Base-by-base conservation (phyloP, 2,797 vertebrate species). In the Pipistrellus kuhlii region DNA sequence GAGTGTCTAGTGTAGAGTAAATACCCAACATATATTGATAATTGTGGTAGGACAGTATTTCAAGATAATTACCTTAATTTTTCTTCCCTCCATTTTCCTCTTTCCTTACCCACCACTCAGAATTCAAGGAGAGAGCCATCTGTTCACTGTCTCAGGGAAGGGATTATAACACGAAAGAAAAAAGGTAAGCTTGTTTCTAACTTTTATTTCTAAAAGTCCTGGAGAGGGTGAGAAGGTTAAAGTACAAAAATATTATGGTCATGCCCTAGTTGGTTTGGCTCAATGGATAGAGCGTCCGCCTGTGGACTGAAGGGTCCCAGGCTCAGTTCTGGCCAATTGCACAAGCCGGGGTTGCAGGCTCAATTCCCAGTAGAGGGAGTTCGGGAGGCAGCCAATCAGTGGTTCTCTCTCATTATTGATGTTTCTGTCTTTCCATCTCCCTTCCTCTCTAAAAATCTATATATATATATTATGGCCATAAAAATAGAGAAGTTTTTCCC, bases 201-300 rank as follows among this genome's bases (percentile, higher is more conserved):
- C 35, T 90, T 84, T 81, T 89, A 77, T 91, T 94, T 88, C 69
- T 55, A 59, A 59, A 66, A 94, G 88, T 83, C 48, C 41, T 59
- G n/a, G 38, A 85, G 38, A 91, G 55, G 30, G 21, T 66, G 38
- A 77, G 21, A 95, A 51, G 38, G 59, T 17, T 38, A 13, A 91
- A 84, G 72, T 41, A 85, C 15, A 80, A 82, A 82, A 48, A 46
- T 53, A 66, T 46, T 46, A 48, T 5, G 64, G 35, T 25, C 14
- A 64, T 41, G 51, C 51, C 48, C 51, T 53, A 53, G 51, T 18
- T 18, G 48, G 48, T 51, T 51, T 51, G 48, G 48, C 48, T 51
- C 15, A 51, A 51, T 51, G 51, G 51, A 53, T 18, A 53, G 51
- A 53, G 17, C 17, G 51, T 53, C 15, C 15, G 17, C 17, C 15